Percentiles rank a stretch among this genome's conserved stretches.
phyloP scores from a whole-genome alignment of 2,797 vertebrate species.

The Epinephelus malabaricus region DNA sequence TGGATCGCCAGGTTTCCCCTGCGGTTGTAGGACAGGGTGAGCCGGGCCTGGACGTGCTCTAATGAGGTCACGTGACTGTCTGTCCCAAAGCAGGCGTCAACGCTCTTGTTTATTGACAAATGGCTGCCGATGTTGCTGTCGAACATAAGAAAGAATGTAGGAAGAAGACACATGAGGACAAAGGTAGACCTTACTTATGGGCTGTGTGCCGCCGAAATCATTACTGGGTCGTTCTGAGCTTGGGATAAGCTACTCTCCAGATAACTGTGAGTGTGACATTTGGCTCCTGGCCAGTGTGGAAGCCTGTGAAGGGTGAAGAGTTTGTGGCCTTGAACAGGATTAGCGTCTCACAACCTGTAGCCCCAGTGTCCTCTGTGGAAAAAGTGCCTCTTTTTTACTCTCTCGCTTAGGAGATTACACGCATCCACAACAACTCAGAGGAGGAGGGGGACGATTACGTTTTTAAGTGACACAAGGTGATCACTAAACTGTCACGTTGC shows the following conservation, averaged over 20 bases:
- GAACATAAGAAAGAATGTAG: neutral
- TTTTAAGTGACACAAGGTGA: slow-evolving; percentile 51
- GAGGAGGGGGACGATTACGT: slow-evolving; percentile 15
- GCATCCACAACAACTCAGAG: slow-evolving; percentile 67
- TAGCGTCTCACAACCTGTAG: slow-evolving; percentile 67
- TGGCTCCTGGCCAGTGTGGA: slow-evolving; percentile 36
- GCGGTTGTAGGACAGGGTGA: slow-evolving; percentile 97
- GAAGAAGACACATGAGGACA: slow-evolving; percentile 16
- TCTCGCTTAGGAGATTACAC: slow-evolving; percentile 78
- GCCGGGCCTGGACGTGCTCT: slow-evolving; percentile 94
- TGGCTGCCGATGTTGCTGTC: slow-evolving; percentile 94
- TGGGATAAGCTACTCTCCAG: slow-evolving; percentile 24
- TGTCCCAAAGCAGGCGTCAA: slow-evolving; percentile 91
- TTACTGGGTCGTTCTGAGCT: slow-evolving; percentile 16
- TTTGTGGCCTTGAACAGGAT: slow-evolving; percentile 73
- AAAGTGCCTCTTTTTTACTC: slow-evolving; percentile 61
- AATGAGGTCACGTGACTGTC: slow-evolving; percentile 90
- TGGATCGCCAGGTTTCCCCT: slow-evolving; percentile 96
- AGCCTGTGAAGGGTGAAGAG: slow-evolving; percentile 45
- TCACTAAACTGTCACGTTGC: slow-evolving; percentile 16
- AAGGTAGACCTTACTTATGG: neutral
- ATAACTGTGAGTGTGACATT: slow-evolving; percentile 31
- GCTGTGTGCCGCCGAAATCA: slow-evolving; percentile 15
- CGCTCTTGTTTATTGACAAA: slow-evolving; percentile 89
- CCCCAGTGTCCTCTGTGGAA: slow-evolving; percentile 56